Base-by-base conservation (phyloP, 2,113 vertebrate species). In the Nerophis lumbriciformis region DNA sequence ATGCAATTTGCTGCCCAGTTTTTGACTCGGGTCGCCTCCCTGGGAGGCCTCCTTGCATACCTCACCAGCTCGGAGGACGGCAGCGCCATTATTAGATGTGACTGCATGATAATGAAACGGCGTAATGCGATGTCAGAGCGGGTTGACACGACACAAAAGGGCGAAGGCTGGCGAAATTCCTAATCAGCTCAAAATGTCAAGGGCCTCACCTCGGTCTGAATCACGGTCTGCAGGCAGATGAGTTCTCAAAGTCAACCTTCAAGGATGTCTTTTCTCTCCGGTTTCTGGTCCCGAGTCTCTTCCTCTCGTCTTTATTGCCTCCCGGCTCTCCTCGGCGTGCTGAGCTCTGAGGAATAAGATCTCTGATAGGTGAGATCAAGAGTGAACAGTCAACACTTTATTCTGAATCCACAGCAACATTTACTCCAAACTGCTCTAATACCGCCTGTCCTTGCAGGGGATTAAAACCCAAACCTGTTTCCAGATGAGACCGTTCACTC, bases 121-220 rank as follows among this genome's bases (percentile, higher is more conserved):
- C 67, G 78, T 85, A 85, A 81, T 81, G 83, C 80, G 68, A 87
- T 88, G 87, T 87, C 88, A 85, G 75, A 86, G 71, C 65, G 59
- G 28, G 81, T 88, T 87, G 82, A 88, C 87, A 81, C 71, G 50
- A 80, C 78, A 86, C 80, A 81, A 85, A 83, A 73, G 83, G 28
- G 83, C 81, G 77, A 84, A 66, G 69, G 79, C 79, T 76, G 70
- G 71, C 68, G 72, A 84, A 87, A 83, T 76, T 90, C 82, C 77
- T 87, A 87, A 89, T 87, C 87, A 85, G 84, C 86, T 86, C 79
- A 75, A 85, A 87, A 86, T 87, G 86, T 87, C 88, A 89, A 70
- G 62, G 66, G 75, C 63, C 80, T 88, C 83, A 85, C 81, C 82
- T 85, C 73, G 78, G 71, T 80, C 78, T 71, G 76, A 79, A 74